Conservation (phyloP, 1,140 invertebrate genomes). For the Lasaia peninsularis region DNA sequence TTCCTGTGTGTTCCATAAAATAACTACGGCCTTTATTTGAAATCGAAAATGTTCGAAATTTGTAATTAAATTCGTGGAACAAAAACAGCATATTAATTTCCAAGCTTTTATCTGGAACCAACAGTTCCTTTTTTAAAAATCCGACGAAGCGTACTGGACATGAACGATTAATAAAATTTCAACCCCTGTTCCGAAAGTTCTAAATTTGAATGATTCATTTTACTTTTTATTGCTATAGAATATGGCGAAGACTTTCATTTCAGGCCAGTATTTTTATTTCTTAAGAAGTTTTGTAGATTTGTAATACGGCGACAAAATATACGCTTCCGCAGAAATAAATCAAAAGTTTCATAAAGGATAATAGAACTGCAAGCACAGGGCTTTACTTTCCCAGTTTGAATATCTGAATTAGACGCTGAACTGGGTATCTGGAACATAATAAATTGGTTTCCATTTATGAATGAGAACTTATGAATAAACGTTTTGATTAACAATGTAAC, state of each 20-base stretch:
- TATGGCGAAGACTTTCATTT: background rate
- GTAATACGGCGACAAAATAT: background rate
- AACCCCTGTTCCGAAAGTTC: constrained; percentile 6
- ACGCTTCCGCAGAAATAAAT: background rate
- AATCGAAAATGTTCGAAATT: background rate
- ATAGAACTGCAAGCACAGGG: background rate
- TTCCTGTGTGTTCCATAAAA: background rate
- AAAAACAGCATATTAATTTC: constrained; percentile 12
- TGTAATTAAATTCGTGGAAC: constrained; percentile 10
- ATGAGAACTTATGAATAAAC: background rate
- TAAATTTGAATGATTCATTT: constrained; percentile 10
- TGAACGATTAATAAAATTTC: constrained; percentile 13
- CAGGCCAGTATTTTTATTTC: constrained; percentile 6
- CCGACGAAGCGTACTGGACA: constrained; percentile 8
- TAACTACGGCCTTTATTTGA: background rate
- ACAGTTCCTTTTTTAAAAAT: constrained; percentile 12
- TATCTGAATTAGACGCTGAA: background rate
- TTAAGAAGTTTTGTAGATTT: background rate
- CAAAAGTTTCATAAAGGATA: background rate
- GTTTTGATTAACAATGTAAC: too few species aligned
- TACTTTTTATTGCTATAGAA: background rate
- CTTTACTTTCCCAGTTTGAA: background rate
- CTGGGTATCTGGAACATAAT: background rate
- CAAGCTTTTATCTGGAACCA: constrained; percentile 11
- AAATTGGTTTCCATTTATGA: background rate